These are phyloP conservation scores for Magallana gigas DNA, from an alignment of 1,140 invertebrate genomes.

Conservation along the genomic window DNA sequence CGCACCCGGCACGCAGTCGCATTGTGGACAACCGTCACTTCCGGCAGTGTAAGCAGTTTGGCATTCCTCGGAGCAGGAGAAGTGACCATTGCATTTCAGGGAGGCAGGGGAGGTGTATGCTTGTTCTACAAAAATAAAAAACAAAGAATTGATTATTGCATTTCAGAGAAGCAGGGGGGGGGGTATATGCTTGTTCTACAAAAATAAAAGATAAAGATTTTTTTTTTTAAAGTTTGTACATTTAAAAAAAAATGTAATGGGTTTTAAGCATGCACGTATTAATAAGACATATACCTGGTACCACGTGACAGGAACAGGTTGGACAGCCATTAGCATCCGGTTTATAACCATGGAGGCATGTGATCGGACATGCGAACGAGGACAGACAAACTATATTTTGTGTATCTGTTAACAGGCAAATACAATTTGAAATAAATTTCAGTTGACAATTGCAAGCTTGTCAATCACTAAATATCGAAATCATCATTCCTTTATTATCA, in stretches of 20 bases:
- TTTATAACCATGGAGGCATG: constrained; percentile 49
- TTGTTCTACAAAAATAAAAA: not conserved
- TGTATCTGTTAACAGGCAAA: too few species aligned
- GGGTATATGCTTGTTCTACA: not conserved
- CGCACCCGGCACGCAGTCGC: constrained; percentile 55
- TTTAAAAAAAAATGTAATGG: not conserved
- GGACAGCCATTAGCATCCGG: constrained; percentile 50
- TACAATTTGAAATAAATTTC: too few species aligned
- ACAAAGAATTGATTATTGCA: constrained; percentile 42
- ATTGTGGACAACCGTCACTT: constrained; percentile 53
- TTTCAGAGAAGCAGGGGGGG: not conserved
- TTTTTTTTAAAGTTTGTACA: too few species aligned
- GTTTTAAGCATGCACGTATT: not conserved
- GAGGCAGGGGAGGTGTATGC: not conserved
- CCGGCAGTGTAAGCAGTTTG: constrained; percentile 44
- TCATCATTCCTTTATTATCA: too few species aligned
- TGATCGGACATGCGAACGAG: constrained; percentile 44
- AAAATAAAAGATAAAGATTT: not conserved
- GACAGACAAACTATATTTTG: constrained; percentile 2
- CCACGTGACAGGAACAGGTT: constrained; percentile 47
- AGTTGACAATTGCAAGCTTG: too few species aligned
- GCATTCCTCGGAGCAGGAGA: constrained; percentile 43
- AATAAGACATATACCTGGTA: constrained; percentile 23
- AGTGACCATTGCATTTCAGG: constrained; percentile 41
- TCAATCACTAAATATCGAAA: too few species aligned